Evolutionary conservation across 2,888 invertebrate species (phyloP).

Genomic region (Tuberolachnus salignus): DNA sequence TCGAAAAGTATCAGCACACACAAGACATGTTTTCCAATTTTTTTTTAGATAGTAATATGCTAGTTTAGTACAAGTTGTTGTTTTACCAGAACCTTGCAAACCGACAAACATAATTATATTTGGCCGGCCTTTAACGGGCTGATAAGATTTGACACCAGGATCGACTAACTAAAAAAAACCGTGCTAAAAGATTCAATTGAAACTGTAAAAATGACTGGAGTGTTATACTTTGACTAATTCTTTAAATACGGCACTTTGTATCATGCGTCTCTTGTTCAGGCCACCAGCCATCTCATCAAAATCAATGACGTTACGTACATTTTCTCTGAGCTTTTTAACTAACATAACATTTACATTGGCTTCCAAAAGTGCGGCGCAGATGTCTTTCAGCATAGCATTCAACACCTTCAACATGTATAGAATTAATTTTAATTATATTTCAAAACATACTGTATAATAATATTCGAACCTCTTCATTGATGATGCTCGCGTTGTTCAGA

Average conservation of each 20-base stretch:
- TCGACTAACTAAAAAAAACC: slow-evolving; percentile 78
- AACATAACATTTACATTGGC: slow-evolving; percentile 96
- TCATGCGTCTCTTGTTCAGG: slow-evolving; percentile 96
- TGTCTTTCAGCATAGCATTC: slow-evolving; percentile 98
- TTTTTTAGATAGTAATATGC: slow-evolving; percentile 98
- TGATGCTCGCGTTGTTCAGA: slow-evolving; percentile 95
- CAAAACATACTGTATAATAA: background rate
- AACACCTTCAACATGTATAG: slow-evolving; percentile 73
- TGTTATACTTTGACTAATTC: slow-evolving; percentile 87
- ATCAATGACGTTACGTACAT: slow-evolving; percentile 96
- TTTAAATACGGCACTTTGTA: slow-evolving; percentile 98
- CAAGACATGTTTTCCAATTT: slow-evolving; percentile 98
- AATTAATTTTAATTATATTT: slow-evolving; percentile 11
- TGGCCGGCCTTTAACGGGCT: slow-evolving; percentile 90
- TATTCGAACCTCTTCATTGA: slow-evolving; percentile 90
- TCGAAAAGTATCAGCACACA: slow-evolving; percentile 99
- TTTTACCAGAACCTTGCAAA: slow-evolving; percentile 98
- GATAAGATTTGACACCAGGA: slow-evolving; percentile 96
- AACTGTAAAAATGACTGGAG: background rate
- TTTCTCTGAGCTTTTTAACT: slow-evolving; percentile 94
- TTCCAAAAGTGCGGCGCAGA: slow-evolving; percentile 95
- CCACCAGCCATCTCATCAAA: slow-evolving; percentile 99
- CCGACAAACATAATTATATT: slow-evolving; percentile 99
- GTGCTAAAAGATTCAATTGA: background rate
- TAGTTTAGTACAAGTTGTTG: slow-evolving; percentile 98